A percentile compares a stretch with the other conserved stretches of the same genome.
Evolutionary conservation across 2,113 vertebrate species (phyloP).

Genomic region (Mustela lutreola): DNA sequence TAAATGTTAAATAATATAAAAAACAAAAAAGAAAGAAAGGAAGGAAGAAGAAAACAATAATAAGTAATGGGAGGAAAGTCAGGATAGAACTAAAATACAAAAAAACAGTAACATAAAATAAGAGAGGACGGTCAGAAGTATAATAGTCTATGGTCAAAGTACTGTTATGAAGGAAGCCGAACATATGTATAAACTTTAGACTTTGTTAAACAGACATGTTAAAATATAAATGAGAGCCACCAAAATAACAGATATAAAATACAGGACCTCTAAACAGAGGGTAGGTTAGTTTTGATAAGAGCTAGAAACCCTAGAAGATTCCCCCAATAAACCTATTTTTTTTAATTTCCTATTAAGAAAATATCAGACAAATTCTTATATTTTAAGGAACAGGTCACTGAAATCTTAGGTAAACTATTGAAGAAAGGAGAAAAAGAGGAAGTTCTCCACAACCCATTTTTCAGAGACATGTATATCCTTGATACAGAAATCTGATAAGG

Average conservation of each 20-base stretch:
- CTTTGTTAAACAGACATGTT: background rate
- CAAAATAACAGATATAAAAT: background rate
- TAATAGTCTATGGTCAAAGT: background rate
- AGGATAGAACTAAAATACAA: background rate
- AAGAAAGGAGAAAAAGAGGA: background rate
- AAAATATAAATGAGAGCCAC: slow-evolving; percentile 3
- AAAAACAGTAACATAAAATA: background rate
- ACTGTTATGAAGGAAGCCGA: background rate
- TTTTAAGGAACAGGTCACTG: background rate
- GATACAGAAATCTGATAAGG: background rate
- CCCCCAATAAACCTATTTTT: background rate
- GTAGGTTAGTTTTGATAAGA: background rate
- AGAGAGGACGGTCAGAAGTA: background rate
- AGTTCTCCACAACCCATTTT: background rate
- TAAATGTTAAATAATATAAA: too few relatives aligned
- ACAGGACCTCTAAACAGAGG: background rate
- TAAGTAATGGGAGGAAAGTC: background rate
- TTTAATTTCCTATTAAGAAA: background rate
- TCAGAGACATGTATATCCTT: background rate
- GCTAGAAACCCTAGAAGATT: background rate
- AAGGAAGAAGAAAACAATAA: background rate
- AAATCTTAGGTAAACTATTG: background rate
- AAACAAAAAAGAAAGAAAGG: too few relatives aligned
- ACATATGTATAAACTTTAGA: background rate
- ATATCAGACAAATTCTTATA: background rate